Evolutionary conservation across 2,888 invertebrate genomes (phyloP).

Genomic region (Dryadula phaetusa): DNA sequence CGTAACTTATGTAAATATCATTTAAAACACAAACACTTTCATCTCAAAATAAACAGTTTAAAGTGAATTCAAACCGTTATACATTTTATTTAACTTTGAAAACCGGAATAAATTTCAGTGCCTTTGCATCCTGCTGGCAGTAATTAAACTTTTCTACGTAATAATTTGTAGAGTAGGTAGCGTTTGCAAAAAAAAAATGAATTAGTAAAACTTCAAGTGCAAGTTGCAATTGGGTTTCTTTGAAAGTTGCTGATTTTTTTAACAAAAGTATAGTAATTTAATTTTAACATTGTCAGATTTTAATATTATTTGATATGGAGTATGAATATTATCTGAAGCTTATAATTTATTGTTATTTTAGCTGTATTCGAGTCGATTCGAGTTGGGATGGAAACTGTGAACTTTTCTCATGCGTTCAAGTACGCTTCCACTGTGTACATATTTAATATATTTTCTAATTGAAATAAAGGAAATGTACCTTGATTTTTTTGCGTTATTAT

Average conservation of each 20-base stretch:
- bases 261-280: conserved; percentile 12
- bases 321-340: too few relatives aligned
- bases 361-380: too few relatives aligned
- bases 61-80: conserved; percentile 29
- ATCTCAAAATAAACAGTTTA: conserved; percentile 32
- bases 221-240: conserved; percentile 21
- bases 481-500: too few relatives aligned
- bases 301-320: background rate
- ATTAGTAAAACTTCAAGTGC: conserved; percentile 14
- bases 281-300: background rate
- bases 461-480: too few relatives aligned
- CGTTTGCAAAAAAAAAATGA: conserved; percentile 17
- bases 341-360: too few relatives aligned
- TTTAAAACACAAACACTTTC: conserved; percentile 31
- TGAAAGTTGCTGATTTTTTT: conserved; percentile 3
- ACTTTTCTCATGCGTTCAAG: too few relatives aligned
- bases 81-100: conserved; percentile 37
- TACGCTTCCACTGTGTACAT: too few relatives aligned
- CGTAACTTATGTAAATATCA: conserved; percentile 16
- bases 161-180: conserved; percentile 33
- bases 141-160: conserved; percentile 39
- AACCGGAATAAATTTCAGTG: conserved; percentile 31
- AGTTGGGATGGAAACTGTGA: too few relatives aligned
- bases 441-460: too few relatives aligned
- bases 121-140: conserved; percentile 37